A percentile compares a stretch with the other conserved stretches of the same genome.
phyloP scores from a whole-genome alignment of 2,888 invertebrate genomes.

The Yponomeuta malinellus region DNA sequence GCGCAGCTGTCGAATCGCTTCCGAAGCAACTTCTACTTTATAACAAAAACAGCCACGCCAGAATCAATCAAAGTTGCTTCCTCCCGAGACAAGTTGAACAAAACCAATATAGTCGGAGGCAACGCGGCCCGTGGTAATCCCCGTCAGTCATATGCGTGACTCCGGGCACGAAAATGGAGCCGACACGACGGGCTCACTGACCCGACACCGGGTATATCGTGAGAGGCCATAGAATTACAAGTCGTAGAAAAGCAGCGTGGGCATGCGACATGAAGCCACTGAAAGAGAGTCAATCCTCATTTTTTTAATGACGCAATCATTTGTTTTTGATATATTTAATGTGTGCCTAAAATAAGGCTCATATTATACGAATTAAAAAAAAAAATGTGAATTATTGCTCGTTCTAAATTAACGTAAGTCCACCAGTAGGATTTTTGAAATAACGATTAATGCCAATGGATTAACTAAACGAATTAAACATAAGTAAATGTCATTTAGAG shows the following conservation, averaged over 20 bases:
- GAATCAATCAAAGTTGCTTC: not conserved
- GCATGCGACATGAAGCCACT: too few species aligned
- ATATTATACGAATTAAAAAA: too few species aligned
- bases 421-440: too few species aligned
- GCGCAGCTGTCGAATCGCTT: not conserved
- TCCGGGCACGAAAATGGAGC: constrained; percentile 6
- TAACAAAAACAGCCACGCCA: not conserved
- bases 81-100: not conserved
- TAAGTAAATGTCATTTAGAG: too few species aligned
- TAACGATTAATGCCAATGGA: too few species aligned
- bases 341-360: too few species aligned
- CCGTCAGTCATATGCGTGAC: constrained; percentile 11
- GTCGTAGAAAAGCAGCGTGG: not conserved
- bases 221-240: not conserved
- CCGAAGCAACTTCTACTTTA: not conserved
- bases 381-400: too few species aligned
- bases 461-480: too few species aligned
- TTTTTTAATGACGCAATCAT: not conserved
- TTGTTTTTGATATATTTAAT: too few species aligned
- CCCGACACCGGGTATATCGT: not conserved
- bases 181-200: constrained; percentile 11
- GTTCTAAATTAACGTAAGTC: too few species aligned
- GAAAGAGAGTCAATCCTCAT: too few species aligned
- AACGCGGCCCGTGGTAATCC: not conserved
- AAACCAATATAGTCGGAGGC: not conserved